Evolutionary conservation across 2,888 invertebrate genomes (phyloP), one percentile per base, ranked within the genome.

Genomic region (Drosophila cognata): DNA sequence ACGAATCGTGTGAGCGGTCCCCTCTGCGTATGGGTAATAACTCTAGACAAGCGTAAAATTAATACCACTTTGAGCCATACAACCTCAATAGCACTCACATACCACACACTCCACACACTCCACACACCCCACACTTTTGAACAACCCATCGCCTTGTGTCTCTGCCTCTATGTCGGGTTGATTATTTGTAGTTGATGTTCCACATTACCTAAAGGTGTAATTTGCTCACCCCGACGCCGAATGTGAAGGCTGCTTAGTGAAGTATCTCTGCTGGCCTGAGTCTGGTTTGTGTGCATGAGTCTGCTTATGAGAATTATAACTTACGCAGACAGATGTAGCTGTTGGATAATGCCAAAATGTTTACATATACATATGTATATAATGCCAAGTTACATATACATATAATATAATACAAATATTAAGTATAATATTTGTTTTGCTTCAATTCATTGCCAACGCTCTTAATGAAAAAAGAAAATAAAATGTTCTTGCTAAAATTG

Each of bases 31-130:
- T 85, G 88, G 84, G 85, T 88, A 89, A 86, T 86, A 86, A 84
- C 88, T 88, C 89, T 84, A 89, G 90, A 84, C 85, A 89, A 88
- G 85, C 85, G 88, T 88, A 89, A 86, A 86, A 89, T 88, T 89
- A 85, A 88, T 82, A 82, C 74, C 81, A 74, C 85, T 86, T 82
- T 74, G 74, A 82, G 85, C 81, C 64, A 61, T 70, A 71, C 62
- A 71, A 66, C 69, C 71, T 79, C 81, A 79, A 81, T 74, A 71
- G 43, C 35, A 48, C n/a, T 10, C 43, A 10, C 38, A 2, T 21
- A 21, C 52, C 6, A 13, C 33, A 6, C 11, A 38, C 46, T 31
- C 3, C 38, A 31, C 28, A 18, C 13, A 13, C 29, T 16, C 21
- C 25, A 16, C 4, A 4, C 10, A 8, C 21, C 1, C 7, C 8